Evolutionary conservation across 2,113 vertebrate species (phyloP), one percentile per base, ranked within the genome.

Genomic region (Heterotis niloticus): DNA sequence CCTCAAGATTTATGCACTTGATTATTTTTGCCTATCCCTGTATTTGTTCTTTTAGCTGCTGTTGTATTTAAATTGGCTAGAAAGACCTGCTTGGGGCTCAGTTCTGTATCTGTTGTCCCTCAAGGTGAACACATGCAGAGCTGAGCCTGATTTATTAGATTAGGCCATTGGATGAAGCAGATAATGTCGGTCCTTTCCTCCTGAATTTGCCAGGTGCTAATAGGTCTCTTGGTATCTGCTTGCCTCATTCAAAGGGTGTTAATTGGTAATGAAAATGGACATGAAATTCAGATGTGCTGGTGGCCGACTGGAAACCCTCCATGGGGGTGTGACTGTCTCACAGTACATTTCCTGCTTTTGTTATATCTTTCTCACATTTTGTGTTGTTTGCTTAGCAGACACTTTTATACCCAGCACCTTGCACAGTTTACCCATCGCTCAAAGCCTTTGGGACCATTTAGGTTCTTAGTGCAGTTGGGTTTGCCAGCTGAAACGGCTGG

Each of bases 211-310:
- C 62, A 83, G 85, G 79, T 72, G 83, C 83, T 81, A 84, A 83
- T 79, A 76, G 60, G 57, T 75, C 82, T 80, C 81, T 81, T 81
- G 56, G 28, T 77, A 57, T 64, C 77, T 85, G 85, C 87, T 84
- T 89, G 86, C 81, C 75, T 28, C 29, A 77, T 82, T 86, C 77
- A 89, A 86, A 78, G 74, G 83, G 80, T 76, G 79, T 74, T 88
- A 85, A 90, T 89, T 89, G 77, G 78, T 86, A 82, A 83, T 88
- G 82, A 86, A 74, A n/a, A 57, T 7, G 52, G 74, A 65, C 34
- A 0, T 26, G 77, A 78, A 72, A 34, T 70, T 81, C 86, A 88
- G 88, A 85, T 88, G 88, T 60, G 5, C 54, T 59, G 16, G 52
- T 73, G 12, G 64, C 14, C 51, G 14, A 9, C 17, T 13, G 51